Evolutionary conservation across 2,113 vertebrate species (phyloP).

Genomic region (Entosphenus tridentatus): DNA sequence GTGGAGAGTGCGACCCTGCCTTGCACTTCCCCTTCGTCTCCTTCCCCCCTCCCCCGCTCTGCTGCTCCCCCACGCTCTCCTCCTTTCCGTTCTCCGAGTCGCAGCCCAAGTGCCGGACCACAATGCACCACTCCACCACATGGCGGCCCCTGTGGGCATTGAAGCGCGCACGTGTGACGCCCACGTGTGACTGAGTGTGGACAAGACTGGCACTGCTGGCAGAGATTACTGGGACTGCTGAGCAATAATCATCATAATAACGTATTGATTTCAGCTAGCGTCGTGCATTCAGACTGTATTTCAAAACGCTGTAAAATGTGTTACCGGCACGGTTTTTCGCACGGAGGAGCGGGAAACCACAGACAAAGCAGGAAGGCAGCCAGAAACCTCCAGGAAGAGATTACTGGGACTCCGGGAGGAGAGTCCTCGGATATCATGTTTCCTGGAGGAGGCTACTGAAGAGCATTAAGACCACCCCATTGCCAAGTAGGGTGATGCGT

Average conservation of each 20-base stretch:
- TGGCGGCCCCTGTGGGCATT: conserved; percentile 4
- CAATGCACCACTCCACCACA: conserved; percentile 26
- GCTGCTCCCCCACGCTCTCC: no score
- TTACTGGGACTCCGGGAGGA: no score
- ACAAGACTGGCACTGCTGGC: neutral
- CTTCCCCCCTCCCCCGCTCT: no score
- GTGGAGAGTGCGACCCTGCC: neutral
- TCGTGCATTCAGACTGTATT: neutral
- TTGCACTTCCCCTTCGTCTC: no score
- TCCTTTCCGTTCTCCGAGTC: conserved; percentile 16
- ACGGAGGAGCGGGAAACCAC: no score
- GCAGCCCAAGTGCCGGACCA: conserved; percentile 23
- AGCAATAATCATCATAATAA: no score
- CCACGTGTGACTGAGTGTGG: neutral
- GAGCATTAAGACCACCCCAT: no score
- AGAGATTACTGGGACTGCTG: no score
- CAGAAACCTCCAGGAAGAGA: no score
- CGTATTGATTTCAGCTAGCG: neutral
- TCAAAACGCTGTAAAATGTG: neutral
- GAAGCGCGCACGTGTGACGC: neutral
- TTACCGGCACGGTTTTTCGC: no score
- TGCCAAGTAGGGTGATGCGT: no score
- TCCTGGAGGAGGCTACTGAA: neutral
- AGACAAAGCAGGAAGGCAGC: no score
- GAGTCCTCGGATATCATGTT: neutral